A percentile compares a stretch with the other conserved stretches of the same genome.
phyloP scores from a whole-genome alignment of 2,113 vertebrate genomes.

The Pelusios castaneus region DNA sequence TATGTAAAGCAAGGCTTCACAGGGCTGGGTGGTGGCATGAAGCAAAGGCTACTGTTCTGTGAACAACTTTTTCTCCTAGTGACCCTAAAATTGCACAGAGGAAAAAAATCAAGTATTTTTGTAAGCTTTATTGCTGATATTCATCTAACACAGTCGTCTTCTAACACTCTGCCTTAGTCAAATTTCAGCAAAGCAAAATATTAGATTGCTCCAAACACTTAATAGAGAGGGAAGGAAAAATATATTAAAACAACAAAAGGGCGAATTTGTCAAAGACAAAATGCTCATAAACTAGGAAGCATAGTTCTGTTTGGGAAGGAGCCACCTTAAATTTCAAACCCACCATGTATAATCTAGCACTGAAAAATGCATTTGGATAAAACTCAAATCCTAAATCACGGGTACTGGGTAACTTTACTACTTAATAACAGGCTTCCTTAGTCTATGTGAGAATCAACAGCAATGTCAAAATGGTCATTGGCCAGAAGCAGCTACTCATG shows the following conservation, averaged over 20 bases:
- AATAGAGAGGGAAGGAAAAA: background rate
- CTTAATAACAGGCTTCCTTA: no score
- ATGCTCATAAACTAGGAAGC: background rate
- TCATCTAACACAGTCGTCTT: background rate
- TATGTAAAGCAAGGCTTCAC: background rate
- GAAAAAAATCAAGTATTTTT: background rate
- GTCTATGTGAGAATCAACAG: background rate
- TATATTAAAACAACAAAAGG: background rate
- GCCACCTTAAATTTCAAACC: background rate
- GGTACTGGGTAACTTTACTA: background rate
- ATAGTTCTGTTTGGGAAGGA: background rate
- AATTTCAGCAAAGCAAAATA: background rate
- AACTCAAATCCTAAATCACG: background rate
- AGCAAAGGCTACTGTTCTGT: background rate
- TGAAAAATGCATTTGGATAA: background rate
- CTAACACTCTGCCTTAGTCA: background rate
- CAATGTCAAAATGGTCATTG: background rate
- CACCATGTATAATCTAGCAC: background rate
- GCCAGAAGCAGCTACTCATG: background rate
- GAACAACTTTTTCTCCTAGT: no score
- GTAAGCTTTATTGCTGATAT: background rate
- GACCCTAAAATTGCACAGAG: background rate
- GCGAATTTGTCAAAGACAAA: background rate
- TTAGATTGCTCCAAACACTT: background rate
- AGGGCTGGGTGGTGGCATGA: background rate